Conservation (phyloP, 2,113 vertebrate genomes). For the Engystomops pustulosus region DNA sequence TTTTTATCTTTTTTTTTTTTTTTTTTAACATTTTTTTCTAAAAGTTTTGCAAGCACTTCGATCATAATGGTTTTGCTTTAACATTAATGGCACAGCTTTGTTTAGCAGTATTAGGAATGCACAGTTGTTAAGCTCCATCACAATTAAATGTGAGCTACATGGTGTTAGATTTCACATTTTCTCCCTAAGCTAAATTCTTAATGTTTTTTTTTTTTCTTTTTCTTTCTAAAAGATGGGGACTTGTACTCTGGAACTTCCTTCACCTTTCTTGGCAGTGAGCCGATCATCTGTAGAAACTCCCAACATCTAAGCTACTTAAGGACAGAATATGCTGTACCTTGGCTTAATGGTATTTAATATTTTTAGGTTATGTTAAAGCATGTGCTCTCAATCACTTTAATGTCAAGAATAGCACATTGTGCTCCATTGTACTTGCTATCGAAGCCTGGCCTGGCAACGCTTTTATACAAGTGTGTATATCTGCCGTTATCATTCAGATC, state of each 20-base stretch:
- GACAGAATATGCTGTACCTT: conserved; percentile 93
- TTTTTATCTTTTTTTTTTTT: too few relatives aligned
- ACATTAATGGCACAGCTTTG: too few relatives aligned
- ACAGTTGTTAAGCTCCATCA: too few relatives aligned
- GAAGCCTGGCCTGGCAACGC: too few relatives aligned
- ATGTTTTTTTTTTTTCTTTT: background rate
- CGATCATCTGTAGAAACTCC: conserved; percentile 90
- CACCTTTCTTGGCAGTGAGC: conserved; percentile 96
- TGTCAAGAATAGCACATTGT: background rate
- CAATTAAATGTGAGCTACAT: too few relatives aligned
- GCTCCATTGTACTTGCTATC: background rate
- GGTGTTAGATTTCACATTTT: too few relatives aligned
- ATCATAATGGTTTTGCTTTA: too few relatives aligned
- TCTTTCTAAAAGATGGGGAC: conserved; percentile 83
- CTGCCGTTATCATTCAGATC: background rate
- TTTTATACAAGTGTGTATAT: too few relatives aligned
- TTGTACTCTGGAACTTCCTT: conserved; percentile 94
- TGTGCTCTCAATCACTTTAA: background rate
- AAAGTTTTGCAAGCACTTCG: too few relatives aligned
- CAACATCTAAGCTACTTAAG: conserved; percentile 84
- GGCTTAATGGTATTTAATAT: conserved; percentile 86
- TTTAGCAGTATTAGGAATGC: too few relatives aligned
- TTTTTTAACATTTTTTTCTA: too few relatives aligned
- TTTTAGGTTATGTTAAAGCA: background rate
- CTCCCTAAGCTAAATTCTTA: too few relatives aligned